Percentiles rank a stretch among this genome's conserved stretches.
Evolutionary conservation across 1,140 invertebrate species (phyloP).

Genomic region (Camponotus floridanus): DNA sequence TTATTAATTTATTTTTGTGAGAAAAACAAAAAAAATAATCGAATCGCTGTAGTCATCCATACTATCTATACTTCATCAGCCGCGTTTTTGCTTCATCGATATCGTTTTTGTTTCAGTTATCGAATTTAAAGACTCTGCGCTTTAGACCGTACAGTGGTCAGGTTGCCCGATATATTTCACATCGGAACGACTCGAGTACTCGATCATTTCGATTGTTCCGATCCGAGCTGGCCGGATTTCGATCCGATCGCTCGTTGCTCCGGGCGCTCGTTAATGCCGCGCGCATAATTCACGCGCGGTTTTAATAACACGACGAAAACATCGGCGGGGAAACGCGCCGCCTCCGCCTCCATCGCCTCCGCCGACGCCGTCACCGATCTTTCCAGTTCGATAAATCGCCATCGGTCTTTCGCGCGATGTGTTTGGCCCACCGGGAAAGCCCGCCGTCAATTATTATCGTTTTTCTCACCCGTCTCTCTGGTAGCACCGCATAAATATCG

Average conservation of each 20-base stretch:
- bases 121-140: slow-evolving; percentile 42
- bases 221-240: slow-evolving; percentile 45
- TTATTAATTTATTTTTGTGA: background rate
- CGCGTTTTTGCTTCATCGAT: background rate
- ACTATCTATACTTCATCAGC: background rate
- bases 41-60: background rate
- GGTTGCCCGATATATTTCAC: slow-evolving; percentile 47
- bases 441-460: slow-evolving; percentile 73
- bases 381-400: slow-evolving; percentile 62
- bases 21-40: background rate
- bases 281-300: slow-evolving; percentile 61
- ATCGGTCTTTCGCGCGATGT: slow-evolving; percentile 31
- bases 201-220: slow-evolving; percentile 59
- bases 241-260: slow-evolving; percentile 56
- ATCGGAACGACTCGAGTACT: slow-evolving; percentile 31
- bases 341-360: background rate
- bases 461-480: slow-evolving; percentile 33
- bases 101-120: slow-evolving; percentile 12
- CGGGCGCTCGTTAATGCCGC: slow-evolving; percentile 60
- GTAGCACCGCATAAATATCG: slow-evolving; percentile 63
- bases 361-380: slow-evolving; percentile 19
- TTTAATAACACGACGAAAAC: slow-evolving; percentile 62
- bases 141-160: slow-evolving; percentile 13
- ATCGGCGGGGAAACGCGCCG: slow-evolving; percentile 25
- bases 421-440: slow-evolving; percentile 60